Conservation (phyloP, 2,888 invertebrate species). For the Tenthredo distinguenda region DNA sequence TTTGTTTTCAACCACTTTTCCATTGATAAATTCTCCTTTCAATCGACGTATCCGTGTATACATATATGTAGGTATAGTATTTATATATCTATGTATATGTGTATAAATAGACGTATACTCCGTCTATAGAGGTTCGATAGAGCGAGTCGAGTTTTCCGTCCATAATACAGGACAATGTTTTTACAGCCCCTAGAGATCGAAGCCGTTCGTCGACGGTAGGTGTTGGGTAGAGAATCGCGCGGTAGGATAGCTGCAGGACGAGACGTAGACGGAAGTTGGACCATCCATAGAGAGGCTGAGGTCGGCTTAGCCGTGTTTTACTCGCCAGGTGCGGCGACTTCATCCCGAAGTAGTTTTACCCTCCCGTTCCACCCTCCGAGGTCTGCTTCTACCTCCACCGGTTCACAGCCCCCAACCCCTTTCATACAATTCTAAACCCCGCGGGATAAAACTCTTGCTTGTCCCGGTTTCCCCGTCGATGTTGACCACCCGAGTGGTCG, state of each 20-base stretch:
- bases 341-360: slow-evolving; percentile 53
- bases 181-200: slow-evolving; percentile 32
- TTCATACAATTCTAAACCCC: slow-evolving; percentile 65
- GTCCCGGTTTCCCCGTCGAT: slow-evolving; percentile 5
- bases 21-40: too few relatives aligned
- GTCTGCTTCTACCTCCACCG: neutral
- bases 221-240: neutral
- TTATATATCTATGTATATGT: too few relatives aligned
- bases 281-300: slow-evolving; percentile 51
- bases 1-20: too few relatives aligned
- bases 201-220: slow-evolving; percentile 1
- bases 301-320: slow-evolving; percentile 71
- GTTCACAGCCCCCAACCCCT: neutral
- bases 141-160: neutral
- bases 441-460: slow-evolving; percentile 71
- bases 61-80: too few relatives aligned
- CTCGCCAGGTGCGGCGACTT: slow-evolving; percentile 67
- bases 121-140: too few relatives aligned
- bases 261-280: neutral
- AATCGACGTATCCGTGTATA: too few relatives aligned
- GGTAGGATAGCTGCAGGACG: slow-evolving; percentile 12
- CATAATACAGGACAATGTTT: slow-evolving; percentile 31
- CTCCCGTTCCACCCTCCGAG: slow-evolving; percentile 46
- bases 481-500: slow-evolving; percentile 50
- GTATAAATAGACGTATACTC: too few relatives aligned